Base-by-base conservation (phyloP, 2,797 vertebrate genomes). In the Amblyopsis hoosieri region DNA sequence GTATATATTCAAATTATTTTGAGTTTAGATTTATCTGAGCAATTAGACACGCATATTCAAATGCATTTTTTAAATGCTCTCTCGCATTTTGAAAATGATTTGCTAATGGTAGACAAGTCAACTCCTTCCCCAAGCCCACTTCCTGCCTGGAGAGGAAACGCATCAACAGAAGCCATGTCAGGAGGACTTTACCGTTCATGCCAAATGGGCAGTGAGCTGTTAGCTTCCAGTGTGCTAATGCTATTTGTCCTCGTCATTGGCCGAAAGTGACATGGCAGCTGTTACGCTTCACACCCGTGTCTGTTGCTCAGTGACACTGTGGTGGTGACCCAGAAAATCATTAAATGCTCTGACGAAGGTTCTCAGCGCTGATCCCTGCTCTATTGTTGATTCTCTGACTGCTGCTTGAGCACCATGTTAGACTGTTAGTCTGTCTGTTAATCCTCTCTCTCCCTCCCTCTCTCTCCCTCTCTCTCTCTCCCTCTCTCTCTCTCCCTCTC, bases 321-420 rank as follows among this genome's bases (percentile, higher is more conserved):
- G 37, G 67, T 78, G 88, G 67, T 78, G 88, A 91, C 84, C 86
- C 75, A 68, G 79, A 86, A 86, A 73, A 86, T 79, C 64, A 77
- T 89, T 87, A 86, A 87, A 81, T 62, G 75, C 72, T 65, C 17
- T 57, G 55, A 48, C 58, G 72, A 67, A 56, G 56, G 75, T 72
- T 78, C 42, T 62, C 6, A n/a, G 29, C 0, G 14, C 53, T 29
- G 64, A 60, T 60, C 57, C 4, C 63, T 9, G 55, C 47, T 74
- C 80, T 67, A 69, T 69, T 67, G 56, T 54, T 51, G 51, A 62
- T 68, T 69, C 48, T 72, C 42, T 50, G 0, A 3, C 64, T 2
- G 67, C 48, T 69, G 55, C 10, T 61, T 47, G 57, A 69, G 66
- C 66, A 62, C 75, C 62, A 48, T 69, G 23, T 29, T 29, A 29